Evolutionary conservation across 1,140 invertebrate genomes (phyloP).

Genomic region (Nautilus pompilius): DNA sequence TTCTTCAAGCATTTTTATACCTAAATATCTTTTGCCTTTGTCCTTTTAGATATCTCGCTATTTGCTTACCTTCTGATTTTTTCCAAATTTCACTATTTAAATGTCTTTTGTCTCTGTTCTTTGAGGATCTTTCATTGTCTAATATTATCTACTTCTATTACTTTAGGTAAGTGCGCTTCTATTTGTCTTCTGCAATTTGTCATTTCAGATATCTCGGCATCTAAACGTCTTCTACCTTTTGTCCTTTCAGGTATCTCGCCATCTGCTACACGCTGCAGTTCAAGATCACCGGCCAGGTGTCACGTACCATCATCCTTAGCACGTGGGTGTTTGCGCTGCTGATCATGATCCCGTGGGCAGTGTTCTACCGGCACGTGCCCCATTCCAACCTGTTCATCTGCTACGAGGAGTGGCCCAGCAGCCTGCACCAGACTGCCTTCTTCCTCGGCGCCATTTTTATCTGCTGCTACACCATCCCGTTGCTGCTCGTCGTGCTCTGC

Average conservation of each 20-base stretch:
- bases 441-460: constrained; percentile 86
- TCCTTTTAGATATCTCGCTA: no score
- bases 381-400: constrained; percentile 21
- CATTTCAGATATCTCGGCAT: no score
- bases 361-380: constrained; percentile 72
- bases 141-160: no score
- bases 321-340: constrained; percentile 86
- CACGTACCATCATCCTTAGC: constrained; percentile 78
- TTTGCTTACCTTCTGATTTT: no score
- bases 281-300: constrained; percentile 82
- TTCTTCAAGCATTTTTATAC: no score
- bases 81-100: no score
- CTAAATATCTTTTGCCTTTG: no score
- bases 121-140: no score
- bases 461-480: constrained; percentile 87
- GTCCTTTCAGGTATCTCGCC: constrained; percentile 79
- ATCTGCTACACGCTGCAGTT: constrained; percentile 92
- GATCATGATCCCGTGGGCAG: constrained; percentile 82
- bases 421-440: constrained; percentile 73
- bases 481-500: constrained; percentile 85
- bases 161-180: no score
- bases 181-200: no score
- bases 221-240: constrained; percentile 8
- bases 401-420: constrained; percentile 29
- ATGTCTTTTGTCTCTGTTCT: no score